phyloP scores from a whole-genome alignment of 2,113 vertebrate species.

The Callionymus lyra region DNA sequence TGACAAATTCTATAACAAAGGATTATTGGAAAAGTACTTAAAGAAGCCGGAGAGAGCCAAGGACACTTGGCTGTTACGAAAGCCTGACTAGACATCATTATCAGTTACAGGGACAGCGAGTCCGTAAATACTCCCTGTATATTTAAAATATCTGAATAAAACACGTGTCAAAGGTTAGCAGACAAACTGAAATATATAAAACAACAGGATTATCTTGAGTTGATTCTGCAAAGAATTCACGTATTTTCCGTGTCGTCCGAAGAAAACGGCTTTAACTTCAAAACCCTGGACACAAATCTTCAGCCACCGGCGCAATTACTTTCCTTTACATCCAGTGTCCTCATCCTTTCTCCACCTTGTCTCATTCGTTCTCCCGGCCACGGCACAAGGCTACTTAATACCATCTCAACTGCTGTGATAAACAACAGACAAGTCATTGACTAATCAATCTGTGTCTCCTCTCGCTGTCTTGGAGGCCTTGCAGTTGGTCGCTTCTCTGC shows the following conservation, averaged over 20 bases:
- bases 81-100: no score
- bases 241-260: slow-evolving; percentile 20
- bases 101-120: no score
- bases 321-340: slow-evolving; percentile 13
- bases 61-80: no score
- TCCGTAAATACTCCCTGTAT: no score
- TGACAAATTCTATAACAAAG: no score
- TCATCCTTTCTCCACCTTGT: slow-evolving; percentile 6
- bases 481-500: slow-evolving; percentile 34
- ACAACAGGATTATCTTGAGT: no score
- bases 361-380: slow-evolving; percentile 21
- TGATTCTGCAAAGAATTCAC: no score
- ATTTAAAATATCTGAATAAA: no score
- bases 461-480: slow-evolving; percentile 31
- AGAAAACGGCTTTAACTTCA: slow-evolving; percentile 10
- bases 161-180: no score
- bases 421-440: slow-evolving; percentile 43
- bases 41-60: no score
- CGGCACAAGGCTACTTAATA: slow-evolving; percentile 49
- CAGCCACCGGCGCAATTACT: slow-evolving; percentile 32
- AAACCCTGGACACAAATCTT: slow-evolving; percentile 12
- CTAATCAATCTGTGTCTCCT: slow-evolving; percentile 42
- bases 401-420: slow-evolving; percentile 48
- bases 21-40: no score
- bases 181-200: no score